Evolutionary conservation across 2,888 invertebrate species (phyloP).

Genomic region (Morpho helenor): DNA sequence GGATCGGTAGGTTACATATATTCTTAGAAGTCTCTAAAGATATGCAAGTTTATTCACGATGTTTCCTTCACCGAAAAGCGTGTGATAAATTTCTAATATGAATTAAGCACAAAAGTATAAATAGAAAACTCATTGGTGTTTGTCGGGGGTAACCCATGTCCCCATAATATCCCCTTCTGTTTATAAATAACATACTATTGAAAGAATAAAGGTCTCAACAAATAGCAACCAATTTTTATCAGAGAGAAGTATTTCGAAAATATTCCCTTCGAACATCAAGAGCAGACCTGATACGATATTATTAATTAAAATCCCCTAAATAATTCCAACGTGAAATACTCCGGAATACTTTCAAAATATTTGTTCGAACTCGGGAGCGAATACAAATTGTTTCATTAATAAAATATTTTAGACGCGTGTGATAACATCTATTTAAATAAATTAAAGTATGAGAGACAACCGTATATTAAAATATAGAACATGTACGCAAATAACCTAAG

Average conservation of each 20-base stretch:
- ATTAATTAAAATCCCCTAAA: constrained; percentile 58
- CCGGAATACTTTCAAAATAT: constrained; percentile 46
- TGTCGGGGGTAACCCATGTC: too few species aligned
- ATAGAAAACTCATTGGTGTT: too few species aligned
- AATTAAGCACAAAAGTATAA: too few species aligned
- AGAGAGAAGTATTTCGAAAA: constrained; percentile 31
- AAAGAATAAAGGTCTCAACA: background rate
- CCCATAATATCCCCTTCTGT: too few species aligned
- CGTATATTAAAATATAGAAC: background rate
- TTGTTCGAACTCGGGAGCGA: constrained; percentile 40
- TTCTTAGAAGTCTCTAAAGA: too few species aligned
- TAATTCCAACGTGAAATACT: constrained; percentile 40
- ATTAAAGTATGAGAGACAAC: constrained; percentile 31
- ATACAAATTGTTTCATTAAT: constrained; percentile 62
- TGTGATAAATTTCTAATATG: too few species aligned
- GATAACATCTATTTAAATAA: constrained; percentile 61
- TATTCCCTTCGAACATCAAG: constrained; percentile 26
- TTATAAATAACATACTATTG: background rate
- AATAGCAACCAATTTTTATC: constrained; percentile 19
- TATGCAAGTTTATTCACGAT: too few species aligned
- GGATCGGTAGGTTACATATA: too few species aligned
- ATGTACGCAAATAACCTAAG: too few species aligned
- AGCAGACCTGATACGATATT: constrained; percentile 31
- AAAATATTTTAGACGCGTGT: constrained; percentile 49
- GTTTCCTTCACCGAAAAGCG: too few species aligned